Percentiles rank a stretch among this genome's conserved stretches.
These are phyloP conservation scores for Amphiura filiformis DNA, from an alignment of 35 echinoderm and acorn worm species.

Conservation along the genomic window DNA sequence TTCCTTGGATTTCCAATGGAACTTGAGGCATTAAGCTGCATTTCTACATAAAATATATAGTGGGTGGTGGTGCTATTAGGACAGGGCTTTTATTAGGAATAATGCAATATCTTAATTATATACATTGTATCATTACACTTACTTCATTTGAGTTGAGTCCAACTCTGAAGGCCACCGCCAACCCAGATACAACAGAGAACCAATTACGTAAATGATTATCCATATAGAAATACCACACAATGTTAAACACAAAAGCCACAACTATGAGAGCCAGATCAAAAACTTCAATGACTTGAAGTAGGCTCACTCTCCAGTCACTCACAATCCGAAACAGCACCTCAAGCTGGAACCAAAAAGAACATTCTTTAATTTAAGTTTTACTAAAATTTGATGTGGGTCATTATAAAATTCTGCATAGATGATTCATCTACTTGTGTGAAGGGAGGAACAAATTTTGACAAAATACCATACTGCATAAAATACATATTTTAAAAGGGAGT, in stretches of 20 bases:
- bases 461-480: too few species aligned
- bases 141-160: constrained; percentile 93
- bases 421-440: too few species aligned
- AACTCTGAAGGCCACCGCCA: constrained; percentile 79
- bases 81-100: too few species aligned
- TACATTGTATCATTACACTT: not conserved
- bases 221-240: constrained; percentile 58
- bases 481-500: too few species aligned
- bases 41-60: too few species aligned
- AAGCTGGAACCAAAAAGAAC: too few species aligned
- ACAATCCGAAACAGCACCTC: constrained; percentile 73
- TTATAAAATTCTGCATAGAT: too few species aligned
- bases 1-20: too few species aligned
- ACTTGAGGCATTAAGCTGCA: too few species aligned
- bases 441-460: too few species aligned
- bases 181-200: constrained; percentile 62
- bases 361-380: not conserved
- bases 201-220: constrained; percentile 11
- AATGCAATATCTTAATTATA: too few species aligned
- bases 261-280: constrained; percentile 70
- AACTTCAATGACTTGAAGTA: constrained; percentile 76
- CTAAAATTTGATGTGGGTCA: not conserved
- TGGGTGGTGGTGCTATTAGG: too few species aligned
- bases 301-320: constrained; percentile 48
- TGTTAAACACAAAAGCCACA: constrained; percentile 63